Evolutionary conservation across 2,113 vertebrate species (phyloP).

Genomic region (Vidua macroura): DNA sequence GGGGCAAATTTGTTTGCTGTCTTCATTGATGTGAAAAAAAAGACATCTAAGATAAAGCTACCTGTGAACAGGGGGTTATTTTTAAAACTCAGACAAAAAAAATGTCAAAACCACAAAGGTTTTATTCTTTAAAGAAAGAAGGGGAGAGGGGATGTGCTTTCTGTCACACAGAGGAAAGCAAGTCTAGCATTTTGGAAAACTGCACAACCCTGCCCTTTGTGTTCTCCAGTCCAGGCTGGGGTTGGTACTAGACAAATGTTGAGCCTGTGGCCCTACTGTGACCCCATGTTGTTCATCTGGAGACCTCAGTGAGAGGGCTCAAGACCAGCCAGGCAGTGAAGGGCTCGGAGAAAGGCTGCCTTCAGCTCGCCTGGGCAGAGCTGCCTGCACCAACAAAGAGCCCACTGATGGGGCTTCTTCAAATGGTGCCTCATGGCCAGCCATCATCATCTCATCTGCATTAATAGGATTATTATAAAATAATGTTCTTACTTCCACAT

Average conservation of each 20-base stretch:
- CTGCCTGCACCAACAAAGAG: neutral
- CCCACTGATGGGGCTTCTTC: neutral
- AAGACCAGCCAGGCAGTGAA: accelerated
- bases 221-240: neutral
- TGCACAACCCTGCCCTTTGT: neutral
- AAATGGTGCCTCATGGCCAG: neutral
- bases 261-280: neutral
- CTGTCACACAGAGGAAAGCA: neutral
- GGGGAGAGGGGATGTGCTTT: neutral
- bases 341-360: neutral
- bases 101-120: neutral
- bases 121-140: neutral
- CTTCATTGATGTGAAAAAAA: neutral
- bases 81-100: neutral
- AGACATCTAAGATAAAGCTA: neutral
- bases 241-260: neutral
- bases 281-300: neutral
- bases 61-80: neutral
- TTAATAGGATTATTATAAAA: constrained; percentile 37
- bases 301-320: neutral
- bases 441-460: neutral
- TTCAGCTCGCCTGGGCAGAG: accelerated
- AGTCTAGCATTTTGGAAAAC: neutral
- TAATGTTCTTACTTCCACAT: neutral
- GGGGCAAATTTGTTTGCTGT: neutral